Conservation (phyloP, 2,797 vertebrate genomes). For the Crocidura indochinensis region DNA sequence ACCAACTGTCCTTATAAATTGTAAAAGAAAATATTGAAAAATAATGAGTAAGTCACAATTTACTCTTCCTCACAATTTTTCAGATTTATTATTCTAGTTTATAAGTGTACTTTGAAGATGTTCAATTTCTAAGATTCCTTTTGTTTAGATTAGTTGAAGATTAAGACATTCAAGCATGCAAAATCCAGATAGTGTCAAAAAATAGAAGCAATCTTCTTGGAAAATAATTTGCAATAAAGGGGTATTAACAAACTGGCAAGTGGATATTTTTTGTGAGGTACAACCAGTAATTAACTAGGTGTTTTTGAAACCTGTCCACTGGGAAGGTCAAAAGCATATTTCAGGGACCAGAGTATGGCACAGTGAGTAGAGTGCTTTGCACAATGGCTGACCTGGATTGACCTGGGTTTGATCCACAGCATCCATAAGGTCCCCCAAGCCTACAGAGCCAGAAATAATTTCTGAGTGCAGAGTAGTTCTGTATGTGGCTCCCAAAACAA, state of each 20-base stretch:
- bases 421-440: too few species aligned
- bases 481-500: too few species aligned
- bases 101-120: too few species aligned
- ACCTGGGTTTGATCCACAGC: too few species aligned
- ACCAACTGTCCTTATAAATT: conserved; percentile 3
- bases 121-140: too few species aligned
- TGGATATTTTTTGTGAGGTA: background rate
- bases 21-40: background rate
- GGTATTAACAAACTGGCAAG: background rate
- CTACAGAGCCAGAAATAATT: too few species aligned
- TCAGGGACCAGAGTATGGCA: too few species aligned
- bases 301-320: background rate
- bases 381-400: too few species aligned
- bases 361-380: too few species aligned
- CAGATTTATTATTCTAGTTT: background rate
- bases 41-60: background rate
- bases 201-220: background rate
- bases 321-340: background rate
- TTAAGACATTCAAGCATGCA: background rate
- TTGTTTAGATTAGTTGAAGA: background rate
- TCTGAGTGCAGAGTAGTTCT: too few species aligned
- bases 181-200: background rate
- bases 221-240: background rate
- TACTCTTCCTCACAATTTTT: conserved; percentile 2
- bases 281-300: background rate